Evolutionary conservation across 2,888 invertebrate genomes (phyloP), one percentile per base, ranked within the genome.

Genomic region (Papilio elwesi): DNA sequence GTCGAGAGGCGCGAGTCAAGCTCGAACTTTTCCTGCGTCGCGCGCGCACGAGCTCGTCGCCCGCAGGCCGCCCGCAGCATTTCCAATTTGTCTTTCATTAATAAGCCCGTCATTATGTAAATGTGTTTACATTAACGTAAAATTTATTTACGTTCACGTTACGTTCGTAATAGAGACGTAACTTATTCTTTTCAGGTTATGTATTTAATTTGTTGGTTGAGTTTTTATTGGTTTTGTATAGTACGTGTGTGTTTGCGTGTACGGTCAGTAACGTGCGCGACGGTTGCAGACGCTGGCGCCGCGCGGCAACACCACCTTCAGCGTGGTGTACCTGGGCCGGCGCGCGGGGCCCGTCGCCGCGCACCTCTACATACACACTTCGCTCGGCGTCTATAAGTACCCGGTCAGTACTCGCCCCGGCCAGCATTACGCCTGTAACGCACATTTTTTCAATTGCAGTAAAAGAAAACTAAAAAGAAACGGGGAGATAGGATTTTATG

Each of bases 261-360:
- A 9, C 43, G 7, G 43, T 43, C 8, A 43, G 55, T 47, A 15
- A 65, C 43, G 15, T 49, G 16, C 65, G 49, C 43, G 43, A 6
- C 72, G 55, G 68, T 59, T 68, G 74, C 92, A 98, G 98, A 95
- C 96, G 87, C 96, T 99, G 87, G 96, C 97, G 82, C 98, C 98
- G 74, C 95, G 96, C 81, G 97, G 97, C 76, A 98, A 98, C 90
- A 99, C 99, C 77, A 96, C 98, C 76, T 98, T 99, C 93, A 98
- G 97, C 94, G 98, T 99, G 83, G 98, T 99, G 79, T 99, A 98
- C 94, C 95, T 99, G 82, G 98, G 99, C 51, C 95, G 99, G 83
- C 97, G 97, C 90, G 97, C 98, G 91, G 99, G 98, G 76, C 95
- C 95, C 83, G 96, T 97, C 78, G 96, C 97, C 88, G 97, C 98